Conservation (phyloP, 2,113 vertebrate genomes). For the Rhea americana region DNA sequence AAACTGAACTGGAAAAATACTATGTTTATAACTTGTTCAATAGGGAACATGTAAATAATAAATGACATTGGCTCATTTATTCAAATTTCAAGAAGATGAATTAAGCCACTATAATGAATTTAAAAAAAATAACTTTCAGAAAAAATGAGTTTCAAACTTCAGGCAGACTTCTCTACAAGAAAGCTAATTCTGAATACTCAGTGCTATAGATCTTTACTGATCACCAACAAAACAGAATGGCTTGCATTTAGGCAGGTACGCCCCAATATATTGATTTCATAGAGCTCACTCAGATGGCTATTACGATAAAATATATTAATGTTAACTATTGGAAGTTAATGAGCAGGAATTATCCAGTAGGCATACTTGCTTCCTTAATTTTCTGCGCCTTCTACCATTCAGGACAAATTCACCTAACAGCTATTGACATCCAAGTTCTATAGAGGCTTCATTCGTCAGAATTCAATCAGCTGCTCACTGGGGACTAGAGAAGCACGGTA, state of each 20-base stretch:
- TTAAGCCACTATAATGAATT: neutral
- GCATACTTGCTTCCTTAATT: neutral
- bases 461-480: neutral
- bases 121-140: neutral
- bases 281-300: neutral
- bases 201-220: neutral
- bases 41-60: neutral
- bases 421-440: neutral
- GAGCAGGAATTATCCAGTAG: neutral
- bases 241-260: neutral
- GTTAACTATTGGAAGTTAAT: neutral
- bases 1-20: neutral
- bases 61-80: neutral
- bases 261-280: neutral
- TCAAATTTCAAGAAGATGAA: neutral
- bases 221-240: neutral
- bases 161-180: neutral
- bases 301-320: neutral
- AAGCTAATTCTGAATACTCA: neutral
- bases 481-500: neutral
- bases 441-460: neutral
- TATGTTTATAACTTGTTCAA: neutral
- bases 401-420: neutral
- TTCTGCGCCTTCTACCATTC: neutral
- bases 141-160: neutral